Conservation (phyloP, 2,888 invertebrate species). For the Magallana nippona region DNA sequence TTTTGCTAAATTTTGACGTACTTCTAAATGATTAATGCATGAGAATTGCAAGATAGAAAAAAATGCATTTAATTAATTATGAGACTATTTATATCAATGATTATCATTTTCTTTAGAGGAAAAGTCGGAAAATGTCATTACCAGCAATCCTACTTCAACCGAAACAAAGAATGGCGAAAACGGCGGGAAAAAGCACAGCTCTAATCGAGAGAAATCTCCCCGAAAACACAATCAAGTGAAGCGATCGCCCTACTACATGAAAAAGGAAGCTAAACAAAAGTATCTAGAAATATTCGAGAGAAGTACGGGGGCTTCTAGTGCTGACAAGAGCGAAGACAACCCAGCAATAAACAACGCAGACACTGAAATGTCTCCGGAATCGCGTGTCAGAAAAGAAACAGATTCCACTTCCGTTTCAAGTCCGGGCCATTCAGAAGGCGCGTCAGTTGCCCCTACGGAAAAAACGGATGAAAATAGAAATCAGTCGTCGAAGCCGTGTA, state of each 20-base stretch:
- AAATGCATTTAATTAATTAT: background rate
- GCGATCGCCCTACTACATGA: conserved; percentile 35
- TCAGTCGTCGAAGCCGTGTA: conserved; percentile 2
- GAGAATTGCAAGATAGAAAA: background rate
- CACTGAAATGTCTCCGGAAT: background rate
- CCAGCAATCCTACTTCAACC: background rate
- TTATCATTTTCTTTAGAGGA: conserved; percentile 3
- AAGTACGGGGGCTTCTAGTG: background rate
- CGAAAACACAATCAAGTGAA: conserved; percentile 34
- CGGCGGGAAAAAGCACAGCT: background rate
- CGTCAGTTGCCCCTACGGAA: background rate
- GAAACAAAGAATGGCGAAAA: conserved; percentile 19
- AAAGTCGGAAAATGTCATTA: background rate
- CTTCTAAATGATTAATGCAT: background rate
- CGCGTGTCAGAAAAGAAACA: background rate
- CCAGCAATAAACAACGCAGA: background rate
- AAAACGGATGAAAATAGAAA: conserved; percentile 23
- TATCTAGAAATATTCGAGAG: conserved; percentile 39
- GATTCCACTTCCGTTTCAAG: conserved; percentile 4
- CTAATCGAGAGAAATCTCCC: conserved; percentile 17
- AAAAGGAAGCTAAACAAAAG: conserved; percentile 39
- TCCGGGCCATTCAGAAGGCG: background rate
- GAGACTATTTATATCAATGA: background rate
- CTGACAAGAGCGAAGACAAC: background rate
- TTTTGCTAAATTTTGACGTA: background rate